Evolutionary conservation across 30 jellyfish, hydroid and myxozoan genomes (phyloP), one percentile per base, ranked within the genome.

Genomic region (Hydra vulgaris): DNA sequence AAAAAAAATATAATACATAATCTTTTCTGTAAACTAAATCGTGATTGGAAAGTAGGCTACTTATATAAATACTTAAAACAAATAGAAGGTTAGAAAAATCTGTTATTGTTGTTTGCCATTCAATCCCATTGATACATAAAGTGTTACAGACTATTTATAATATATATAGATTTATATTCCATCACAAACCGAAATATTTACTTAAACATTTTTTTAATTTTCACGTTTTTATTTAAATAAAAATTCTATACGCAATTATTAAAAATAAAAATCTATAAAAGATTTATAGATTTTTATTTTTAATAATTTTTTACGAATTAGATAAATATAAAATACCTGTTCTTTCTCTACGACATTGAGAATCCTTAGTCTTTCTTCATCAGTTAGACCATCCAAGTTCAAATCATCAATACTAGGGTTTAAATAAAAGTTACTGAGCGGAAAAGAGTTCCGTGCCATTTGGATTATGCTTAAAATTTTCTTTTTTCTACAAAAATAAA

Each of bases 361-460:
- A 8, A 89, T 89, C 73, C 79, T 81, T 15, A 27, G 79, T 82
- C 83, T 85, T 76, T 89, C 97, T 66, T 82, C 90, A 17, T 79
- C 97, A 56, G 94, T 89, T 66, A 89, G 79, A 5, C 89, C 87
- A 67, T 89, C 90, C n/a, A 89, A 74, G 26, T 89, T 86, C 87
- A 89, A 88, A 23, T 89, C 97, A 17, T 83, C 86, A 52, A 74
- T 12, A 71, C 88, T 25, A 70, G 97, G 97, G 66, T 89, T 89
- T 72, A 77, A 23, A 16, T 68, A 68, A 68, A 68, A 68, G 75
- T 23, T 68, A 40, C 12, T 40, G 61, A 40, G 61, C 61, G 61
- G 61, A 40, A 40, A 40, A 5, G 61, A 40, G 12, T 40, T 40
- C 61, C 61, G 61, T 40, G 61, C 61, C 61, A 40, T 40, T 40